A percentile compares a stretch with the other conserved stretches of the same genome.
phyloP scores from a whole-genome alignment of 2,888 invertebrate genomes.

The Galerucella pusilla region DNA sequence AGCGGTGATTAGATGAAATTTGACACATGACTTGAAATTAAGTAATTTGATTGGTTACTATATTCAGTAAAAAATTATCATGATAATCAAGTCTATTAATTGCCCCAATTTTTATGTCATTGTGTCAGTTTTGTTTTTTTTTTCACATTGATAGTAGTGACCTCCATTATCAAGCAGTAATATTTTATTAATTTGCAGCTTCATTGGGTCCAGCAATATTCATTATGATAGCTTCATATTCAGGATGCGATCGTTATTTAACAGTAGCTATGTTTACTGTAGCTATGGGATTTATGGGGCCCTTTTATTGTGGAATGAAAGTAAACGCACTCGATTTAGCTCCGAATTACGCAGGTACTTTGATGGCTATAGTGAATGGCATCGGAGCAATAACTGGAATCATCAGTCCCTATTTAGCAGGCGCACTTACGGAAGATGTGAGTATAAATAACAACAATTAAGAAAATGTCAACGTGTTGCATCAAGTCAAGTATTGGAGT shows the following conservation, averaged over 20 bases:
- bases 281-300: constrained; percentile 76
- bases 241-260: constrained; percentile 68
- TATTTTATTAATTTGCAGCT: constrained; percentile 63
- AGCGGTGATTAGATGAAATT: too few relatives aligned
- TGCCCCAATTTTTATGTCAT: too few relatives aligned
- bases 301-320: constrained; percentile 76
- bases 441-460: constrained; percentile 55
- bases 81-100: too few relatives aligned
- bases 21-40: too few relatives aligned
- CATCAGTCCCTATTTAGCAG: constrained; percentile 71
- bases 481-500: too few relatives aligned
- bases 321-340: constrained; percentile 75
- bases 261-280: constrained; percentile 70
- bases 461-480: neutral
- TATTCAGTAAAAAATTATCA: too few relatives aligned
- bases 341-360: constrained; percentile 73
- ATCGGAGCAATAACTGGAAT: constrained; percentile 73
- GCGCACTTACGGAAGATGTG: constrained; percentile 71
- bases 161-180: neutral
- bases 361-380: constrained; percentile 74
- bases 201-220: constrained; percentile 72
- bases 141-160: neutral
- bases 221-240: constrained; percentile 73
- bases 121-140: too few relatives aligned
- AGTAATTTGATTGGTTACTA: too few relatives aligned